Evolutionary conservation across 2,113 vertebrate genomes (phyloP).

Genomic region (mouse (Mus musculus)): DNA sequence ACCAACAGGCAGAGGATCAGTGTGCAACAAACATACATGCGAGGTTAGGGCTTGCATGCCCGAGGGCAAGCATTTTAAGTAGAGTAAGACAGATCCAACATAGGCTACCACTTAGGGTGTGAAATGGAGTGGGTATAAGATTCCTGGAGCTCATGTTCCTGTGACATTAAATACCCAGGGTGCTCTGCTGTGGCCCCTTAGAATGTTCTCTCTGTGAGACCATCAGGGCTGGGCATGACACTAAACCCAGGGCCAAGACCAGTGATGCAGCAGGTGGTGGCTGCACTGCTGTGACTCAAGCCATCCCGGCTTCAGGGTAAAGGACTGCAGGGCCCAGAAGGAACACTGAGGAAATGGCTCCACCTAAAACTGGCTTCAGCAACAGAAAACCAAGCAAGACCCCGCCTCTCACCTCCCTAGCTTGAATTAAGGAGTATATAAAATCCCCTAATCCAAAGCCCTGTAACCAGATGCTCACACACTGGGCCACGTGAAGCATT

Average conservation of each 20-base stretch:
- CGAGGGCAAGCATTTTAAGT: background rate
- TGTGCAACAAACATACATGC: background rate
- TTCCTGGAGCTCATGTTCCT: background rate
- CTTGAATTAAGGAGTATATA: background rate
- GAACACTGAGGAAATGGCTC: constrained; percentile 69
- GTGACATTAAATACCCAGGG: background rate
- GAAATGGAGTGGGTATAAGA: background rate
- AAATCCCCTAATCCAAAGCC: background rate
- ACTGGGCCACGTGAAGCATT: background rate
- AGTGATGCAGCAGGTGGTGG: background rate
- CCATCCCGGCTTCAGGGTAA: constrained; percentile 21
- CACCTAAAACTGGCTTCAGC: constrained; percentile 67
- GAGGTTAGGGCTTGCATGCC: fast-evolving
- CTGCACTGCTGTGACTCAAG: background rate
- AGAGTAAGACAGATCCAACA: fast-evolving
- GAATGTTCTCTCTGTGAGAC: too few species aligned
- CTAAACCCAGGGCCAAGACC: background rate
- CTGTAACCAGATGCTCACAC: background rate
- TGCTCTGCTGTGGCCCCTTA: fast-evolving
- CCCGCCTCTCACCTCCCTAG: background rate
- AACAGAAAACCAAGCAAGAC: constrained; percentile 24
- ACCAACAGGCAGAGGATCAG: fast-evolving
- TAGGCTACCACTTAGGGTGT: background rate
- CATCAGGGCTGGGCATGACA: background rate
- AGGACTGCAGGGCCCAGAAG: constrained; percentile 37